Base-by-base conservation (phyloP, 2,888 invertebrate genomes). In the Villa cingulata region DNA sequence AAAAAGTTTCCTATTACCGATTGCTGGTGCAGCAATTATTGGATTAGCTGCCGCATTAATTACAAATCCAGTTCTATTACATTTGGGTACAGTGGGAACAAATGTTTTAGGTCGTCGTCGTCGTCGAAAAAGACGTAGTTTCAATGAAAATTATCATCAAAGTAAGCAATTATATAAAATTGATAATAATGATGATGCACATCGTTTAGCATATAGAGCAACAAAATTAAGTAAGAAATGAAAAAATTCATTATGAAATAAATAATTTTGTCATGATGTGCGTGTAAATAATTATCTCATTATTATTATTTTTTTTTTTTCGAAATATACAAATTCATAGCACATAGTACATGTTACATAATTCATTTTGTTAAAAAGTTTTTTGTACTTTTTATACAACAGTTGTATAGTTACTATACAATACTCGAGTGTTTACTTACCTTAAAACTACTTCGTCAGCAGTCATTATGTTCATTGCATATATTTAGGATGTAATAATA, bases 1-100 rank as follows among this genome's bases (percentile, higher is more conserved):
- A 23, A 80, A 80, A 66, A 73, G 78, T 39, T 65, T 82, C 37
- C 65, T 83, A 43, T 75, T 81, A 62, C 86, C 86, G 1, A 65
- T 87, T 53, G 86, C 86, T 37, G 86, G 86, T 19, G 77, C 86
- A 40, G 86, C 86, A 1, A 72, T 88, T n/a, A 67, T 84, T 42
- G 86, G 86, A 36, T 85, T 86, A 29, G 86, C 86, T 2, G 86
- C 86, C 19, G 80, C 86, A 16, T 70, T 86, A 49, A 81, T 84
- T 46, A 76, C 76, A 55, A 86, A 86, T 67, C 87, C 88, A 5
- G 74, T 86, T 45, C 74, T 88, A 15, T 66, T 88, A 36, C 86
- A 86, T 63, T 73, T 88, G 39, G 86, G 86, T 23, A 81, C 84
- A 0, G 72, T 86, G 10, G 75, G 81, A 16, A 83, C 83, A 16